Conservation (phyloP, 2,797 vertebrate genomes). For the Orestias chungarensis region DNA sequence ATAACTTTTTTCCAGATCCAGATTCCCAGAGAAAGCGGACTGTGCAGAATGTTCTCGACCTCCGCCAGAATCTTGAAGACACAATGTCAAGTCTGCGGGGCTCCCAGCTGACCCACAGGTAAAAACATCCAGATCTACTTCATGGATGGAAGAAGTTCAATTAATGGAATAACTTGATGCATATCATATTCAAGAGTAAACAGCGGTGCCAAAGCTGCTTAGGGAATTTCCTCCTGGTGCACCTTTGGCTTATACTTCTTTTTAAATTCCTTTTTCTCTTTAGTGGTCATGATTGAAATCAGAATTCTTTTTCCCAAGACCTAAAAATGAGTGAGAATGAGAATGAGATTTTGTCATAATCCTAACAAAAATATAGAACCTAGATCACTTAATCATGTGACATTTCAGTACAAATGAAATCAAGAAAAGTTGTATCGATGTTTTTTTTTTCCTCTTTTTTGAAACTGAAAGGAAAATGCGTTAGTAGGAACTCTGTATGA, state of each 20-base stretch:
- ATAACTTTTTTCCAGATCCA: slow-evolving; percentile 81
- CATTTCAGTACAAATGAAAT: no score
- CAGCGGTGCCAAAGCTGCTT: slow-evolving; percentile 46
- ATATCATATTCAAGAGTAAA: slow-evolving; percentile 50
- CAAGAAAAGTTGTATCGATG: neutral
- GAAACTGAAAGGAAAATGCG: neutral
- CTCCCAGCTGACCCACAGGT: slow-evolving; percentile 96
- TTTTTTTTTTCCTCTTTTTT: slow-evolving; percentile 4
- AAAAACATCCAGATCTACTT: slow-evolving; percentile 31
- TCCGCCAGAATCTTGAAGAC: slow-evolving; percentile 97
- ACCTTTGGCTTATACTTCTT: slow-evolving; percentile 72
- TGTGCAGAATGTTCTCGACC: slow-evolving; percentile 97
- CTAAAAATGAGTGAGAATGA: slow-evolving; percentile 19
- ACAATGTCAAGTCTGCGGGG: slow-evolving; percentile 98
- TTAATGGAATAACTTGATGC: slow-evolving; percentile 33
- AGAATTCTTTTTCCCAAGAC: slow-evolving; percentile 40
- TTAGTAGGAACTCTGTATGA: no score
- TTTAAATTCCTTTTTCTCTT: slow-evolving; percentile 56
- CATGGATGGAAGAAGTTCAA: slow-evolving; percentile 3
- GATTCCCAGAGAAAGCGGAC: slow-evolving; percentile 98
- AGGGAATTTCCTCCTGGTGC: slow-evolving; percentile 63
- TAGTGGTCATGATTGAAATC: slow-evolving; percentile 57
- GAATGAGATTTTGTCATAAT: neutral
- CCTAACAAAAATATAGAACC: neutral
- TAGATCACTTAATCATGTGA: no score